phyloP scores from a whole-genome alignment of 2,888 invertebrate genomes.

The Ceraclea dissimilis region DNA sequence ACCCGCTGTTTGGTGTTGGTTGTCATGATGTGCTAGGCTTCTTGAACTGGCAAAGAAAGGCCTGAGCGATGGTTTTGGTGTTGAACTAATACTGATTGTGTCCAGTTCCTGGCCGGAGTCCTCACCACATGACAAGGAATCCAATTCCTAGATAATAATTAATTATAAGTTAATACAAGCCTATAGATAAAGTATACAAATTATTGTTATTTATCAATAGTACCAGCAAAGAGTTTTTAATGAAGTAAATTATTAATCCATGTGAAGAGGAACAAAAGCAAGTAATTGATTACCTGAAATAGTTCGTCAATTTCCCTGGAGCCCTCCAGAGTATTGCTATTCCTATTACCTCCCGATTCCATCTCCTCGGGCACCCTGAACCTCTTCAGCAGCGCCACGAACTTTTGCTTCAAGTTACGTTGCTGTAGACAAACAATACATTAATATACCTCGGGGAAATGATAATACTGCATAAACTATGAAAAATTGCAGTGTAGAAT shows the following conservation, averaged over 20 bases:
- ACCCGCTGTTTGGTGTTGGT: conserved; percentile 40
- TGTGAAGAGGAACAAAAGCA: too few relatives aligned
- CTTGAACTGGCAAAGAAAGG: conserved; percentile 92
- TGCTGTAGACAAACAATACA: conserved; percentile 48
- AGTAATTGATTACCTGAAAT: conserved; percentile 51
- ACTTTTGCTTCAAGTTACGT: conserved; percentile 94
- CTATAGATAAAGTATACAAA: too few relatives aligned
- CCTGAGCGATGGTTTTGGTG: conserved; percentile 90
- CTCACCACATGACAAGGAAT: conserved; percentile 81
- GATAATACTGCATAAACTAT: background rate
- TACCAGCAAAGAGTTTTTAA: too few relatives aligned
- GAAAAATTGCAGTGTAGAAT: background rate
- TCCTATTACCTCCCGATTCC: conserved; percentile 57
- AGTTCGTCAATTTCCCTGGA: conserved; percentile 89
- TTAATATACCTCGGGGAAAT: background rate
- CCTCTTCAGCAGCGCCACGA: conserved; percentile 86
- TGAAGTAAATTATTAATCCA: too few relatives aligned
- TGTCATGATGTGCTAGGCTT: conserved; percentile 56
- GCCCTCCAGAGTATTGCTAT: conserved; percentile 56
- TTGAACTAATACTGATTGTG: conserved; percentile 93
- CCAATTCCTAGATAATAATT: conserved; percentile 67
- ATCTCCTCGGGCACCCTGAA: conserved; percentile 91
- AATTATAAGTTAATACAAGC: background rate
- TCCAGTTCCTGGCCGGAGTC: conserved; percentile 94
- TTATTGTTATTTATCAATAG: too few relatives aligned